A percentile compares a stretch with the other conserved stretches of the same genome.
phyloP scores from a whole-genome alignment of 2,113 vertebrate genomes.

The Channa maculata region DNA sequence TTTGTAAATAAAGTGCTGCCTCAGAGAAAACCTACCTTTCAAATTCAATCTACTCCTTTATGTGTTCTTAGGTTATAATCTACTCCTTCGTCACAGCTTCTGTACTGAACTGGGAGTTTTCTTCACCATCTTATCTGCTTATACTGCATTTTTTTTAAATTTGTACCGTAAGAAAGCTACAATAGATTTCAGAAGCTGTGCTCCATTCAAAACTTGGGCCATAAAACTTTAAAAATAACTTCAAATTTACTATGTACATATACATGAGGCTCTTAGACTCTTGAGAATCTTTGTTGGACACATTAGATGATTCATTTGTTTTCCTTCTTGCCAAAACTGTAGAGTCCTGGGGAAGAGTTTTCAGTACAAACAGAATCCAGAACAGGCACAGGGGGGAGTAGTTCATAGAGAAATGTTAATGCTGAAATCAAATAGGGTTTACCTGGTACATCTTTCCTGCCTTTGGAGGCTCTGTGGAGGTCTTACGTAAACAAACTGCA shows the following conservation, averaged over 20 bases:
- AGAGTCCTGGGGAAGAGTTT: slow-evolving; percentile 50
- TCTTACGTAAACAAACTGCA: slow-evolving; percentile 84
- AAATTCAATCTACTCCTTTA: not conserved
- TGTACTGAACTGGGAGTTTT: not conserved
- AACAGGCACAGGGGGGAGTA: not conserved
- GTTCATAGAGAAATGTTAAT: not conserved
- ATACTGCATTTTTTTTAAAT: slow-evolving; percentile 20
- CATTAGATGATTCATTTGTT: slow-evolving; percentile 22
- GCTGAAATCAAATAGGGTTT: slow-evolving; percentile 14
- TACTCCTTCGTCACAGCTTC: not conserved
- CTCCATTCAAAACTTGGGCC: slow-evolving; percentile 45
- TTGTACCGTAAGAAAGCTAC: slow-evolving; percentile 14
- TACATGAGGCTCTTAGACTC: slow-evolving; percentile 24
- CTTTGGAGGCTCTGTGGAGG: slow-evolving; percentile 37
- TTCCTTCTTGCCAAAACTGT: slow-evolving; percentile 36
- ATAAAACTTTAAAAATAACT: slow-evolving; percentile 60
- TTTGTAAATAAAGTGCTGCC: slow-evolving; percentile 39
- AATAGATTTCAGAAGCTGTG: slow-evolving; percentile 34
- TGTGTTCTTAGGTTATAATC: not conserved
- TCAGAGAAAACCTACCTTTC: slow-evolving; percentile 19
- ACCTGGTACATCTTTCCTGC: slow-evolving; percentile 59
- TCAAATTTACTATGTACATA: slow-evolving; percentile 70
- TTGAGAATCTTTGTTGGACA: slow-evolving; percentile 33
- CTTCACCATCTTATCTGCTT: slow-evolving; percentile 11
- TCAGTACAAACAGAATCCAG: not conserved